phyloP scores from a whole-genome alignment of 2,797 vertebrate genomes.

The Limosa lapponica region DNA sequence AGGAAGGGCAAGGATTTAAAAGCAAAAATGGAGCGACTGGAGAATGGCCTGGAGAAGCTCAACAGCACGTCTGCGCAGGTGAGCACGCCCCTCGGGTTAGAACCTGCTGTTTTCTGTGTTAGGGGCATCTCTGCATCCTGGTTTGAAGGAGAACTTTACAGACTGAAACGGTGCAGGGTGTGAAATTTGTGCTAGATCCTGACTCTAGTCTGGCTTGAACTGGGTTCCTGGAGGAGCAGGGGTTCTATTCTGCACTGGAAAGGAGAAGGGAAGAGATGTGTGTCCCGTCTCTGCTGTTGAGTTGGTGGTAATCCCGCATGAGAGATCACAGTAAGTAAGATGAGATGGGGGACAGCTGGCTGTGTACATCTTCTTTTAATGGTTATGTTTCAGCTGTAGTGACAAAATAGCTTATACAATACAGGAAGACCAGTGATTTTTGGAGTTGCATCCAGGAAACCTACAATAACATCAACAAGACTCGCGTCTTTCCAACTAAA shows the following conservation, averaged over 20 bases:
- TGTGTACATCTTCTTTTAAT: background rate
- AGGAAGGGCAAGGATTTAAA: conserved; percentile 85
- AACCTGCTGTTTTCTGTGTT: background rate
- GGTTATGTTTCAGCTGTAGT: background rate
- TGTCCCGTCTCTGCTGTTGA: background rate
- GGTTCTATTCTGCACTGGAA: background rate
- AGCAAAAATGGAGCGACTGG: conserved; percentile 87
- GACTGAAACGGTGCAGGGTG: background rate
- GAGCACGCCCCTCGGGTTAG: background rate
- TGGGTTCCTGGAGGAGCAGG: background rate
- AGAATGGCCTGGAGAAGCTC: conserved; percentile 92
- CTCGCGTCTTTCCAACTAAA: background rate
- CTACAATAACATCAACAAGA: background rate
- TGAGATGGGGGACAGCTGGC: background rate
- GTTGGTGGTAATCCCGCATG: background rate
- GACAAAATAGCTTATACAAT: background rate
- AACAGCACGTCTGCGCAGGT: conserved; percentile 93
- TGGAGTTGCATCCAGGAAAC: background rate
- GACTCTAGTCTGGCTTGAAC: background rate
- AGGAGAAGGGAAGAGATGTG: background rate
- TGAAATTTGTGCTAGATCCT: background rate
- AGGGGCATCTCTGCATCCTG: background rate
- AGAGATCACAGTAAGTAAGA: background rate
- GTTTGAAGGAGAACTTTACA: background rate
- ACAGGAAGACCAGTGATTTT: background rate